These are phyloP conservation scores for Phymatocera aterrima DNA, from an alignment of 2,888 invertebrate genomes.

Conservation along the genomic window DNA sequence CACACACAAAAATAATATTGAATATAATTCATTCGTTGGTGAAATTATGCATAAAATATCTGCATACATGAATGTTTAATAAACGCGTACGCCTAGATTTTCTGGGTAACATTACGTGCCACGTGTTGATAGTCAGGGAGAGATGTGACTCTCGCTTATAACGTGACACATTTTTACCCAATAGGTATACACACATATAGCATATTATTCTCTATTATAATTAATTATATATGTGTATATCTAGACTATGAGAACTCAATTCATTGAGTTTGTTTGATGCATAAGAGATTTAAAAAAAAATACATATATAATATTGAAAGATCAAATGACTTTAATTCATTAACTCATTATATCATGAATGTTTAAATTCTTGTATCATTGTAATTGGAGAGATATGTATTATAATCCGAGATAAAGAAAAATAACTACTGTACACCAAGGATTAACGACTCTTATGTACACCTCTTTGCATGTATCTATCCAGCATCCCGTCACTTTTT, in stretches of 20 bases:
- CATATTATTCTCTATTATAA: background rate
- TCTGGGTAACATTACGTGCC: background rate
- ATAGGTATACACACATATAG: conserved; percentile 49
- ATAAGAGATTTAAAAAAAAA: conserved; percentile 1
- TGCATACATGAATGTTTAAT: conserved; percentile 1
- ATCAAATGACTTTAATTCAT: conserved; percentile 63
- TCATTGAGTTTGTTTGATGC: background rate
- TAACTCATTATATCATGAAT: conserved; percentile 71
- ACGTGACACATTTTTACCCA: conserved; percentile 18
- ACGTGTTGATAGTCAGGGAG: background rate
- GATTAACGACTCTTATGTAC: background rate
- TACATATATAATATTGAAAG: conserved; percentile 30
- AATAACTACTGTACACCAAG: conserved; percentile 38
- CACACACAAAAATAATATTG: background rate
- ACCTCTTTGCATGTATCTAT: background rate
- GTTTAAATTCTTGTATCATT: conserved; percentile 71
- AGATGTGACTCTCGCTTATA: background rate
- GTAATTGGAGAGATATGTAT: conserved; percentile 69
- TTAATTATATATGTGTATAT: conserved; percentile 17
- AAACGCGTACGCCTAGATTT: conserved; percentile 46
- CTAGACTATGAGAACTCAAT: conserved; percentile 21
- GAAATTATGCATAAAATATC: background rate
- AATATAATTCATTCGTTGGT: conserved; percentile 24
- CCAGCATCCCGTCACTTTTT: background rate
- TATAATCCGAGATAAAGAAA: conserved; percentile 61